Conservation (phyloP, 2,113 vertebrate genomes). For the Seriola dumerili region DNA sequence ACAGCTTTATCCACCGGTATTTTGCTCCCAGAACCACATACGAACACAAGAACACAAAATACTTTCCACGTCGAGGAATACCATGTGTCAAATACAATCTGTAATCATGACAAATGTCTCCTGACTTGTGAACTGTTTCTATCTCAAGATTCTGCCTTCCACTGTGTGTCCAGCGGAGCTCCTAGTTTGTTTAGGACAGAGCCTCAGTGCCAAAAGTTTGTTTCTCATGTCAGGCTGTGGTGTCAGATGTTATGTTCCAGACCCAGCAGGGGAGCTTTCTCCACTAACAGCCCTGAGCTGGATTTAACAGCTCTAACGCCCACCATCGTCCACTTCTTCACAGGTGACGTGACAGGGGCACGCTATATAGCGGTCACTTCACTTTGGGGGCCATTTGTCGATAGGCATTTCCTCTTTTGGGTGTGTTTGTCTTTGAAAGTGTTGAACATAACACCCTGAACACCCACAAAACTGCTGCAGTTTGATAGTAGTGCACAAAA, state of each 20-base stretch:
- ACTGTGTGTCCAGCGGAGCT: constrained; percentile 46
- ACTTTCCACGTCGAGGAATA: constrained; percentile 60
- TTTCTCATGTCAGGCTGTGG: constrained; percentile 69
- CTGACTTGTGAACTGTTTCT: constrained; percentile 19
- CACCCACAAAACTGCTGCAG: constrained; percentile 28
- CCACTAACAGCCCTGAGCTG: constrained; percentile 38
- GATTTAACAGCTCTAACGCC: constrained; percentile 57
- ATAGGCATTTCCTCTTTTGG: constrained; percentile 67
- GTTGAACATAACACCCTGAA: constrained; percentile 56
- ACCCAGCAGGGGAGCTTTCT: constrained; percentile 64
- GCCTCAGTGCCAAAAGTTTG: constrained; percentile 72
- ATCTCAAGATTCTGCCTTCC: constrained; percentile 41
- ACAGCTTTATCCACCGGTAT: constrained; percentile 43
- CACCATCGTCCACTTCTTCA: constrained; percentile 42
- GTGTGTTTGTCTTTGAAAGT: constrained; percentile 73
- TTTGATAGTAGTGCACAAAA: neutral
- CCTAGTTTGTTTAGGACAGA: constrained; percentile 65
- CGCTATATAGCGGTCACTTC: constrained; percentile 49
- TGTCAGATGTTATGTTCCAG: constrained; percentile 75
- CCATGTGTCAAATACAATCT: constrained; percentile 51
- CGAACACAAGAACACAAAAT: constrained; percentile 41
- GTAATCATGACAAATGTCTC: constrained; percentile 29
- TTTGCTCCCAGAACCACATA: constrained; percentile 44
- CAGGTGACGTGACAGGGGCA: constrained; percentile 57
- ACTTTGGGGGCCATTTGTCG: constrained; percentile 79